These are phyloP conservation scores for Hemaris fuciformis DNA, from an alignment of 2,888 invertebrate genomes.

Conservation along the genomic window DNA sequence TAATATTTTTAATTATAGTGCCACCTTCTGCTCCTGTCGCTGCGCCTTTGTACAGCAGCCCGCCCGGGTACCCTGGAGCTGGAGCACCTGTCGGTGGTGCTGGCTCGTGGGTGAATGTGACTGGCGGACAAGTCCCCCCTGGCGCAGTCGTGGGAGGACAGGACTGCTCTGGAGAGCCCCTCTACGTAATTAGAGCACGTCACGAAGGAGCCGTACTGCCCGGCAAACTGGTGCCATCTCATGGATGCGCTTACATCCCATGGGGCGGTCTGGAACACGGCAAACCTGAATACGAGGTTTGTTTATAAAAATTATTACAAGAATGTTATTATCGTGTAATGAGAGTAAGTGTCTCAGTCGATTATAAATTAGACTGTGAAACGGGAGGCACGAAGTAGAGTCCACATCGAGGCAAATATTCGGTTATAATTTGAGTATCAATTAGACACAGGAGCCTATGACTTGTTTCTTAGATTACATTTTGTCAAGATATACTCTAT, in stretches of 20 bases:
- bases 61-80: slow-evolving; percentile 65
- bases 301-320: slow-evolving; percentile 4
- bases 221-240: slow-evolving; percentile 89
- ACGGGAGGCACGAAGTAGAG: too few species aligned
- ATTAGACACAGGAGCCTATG: too few species aligned
- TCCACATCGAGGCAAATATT: too few species aligned
- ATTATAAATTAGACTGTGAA: too few species aligned
- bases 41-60: slow-evolving; percentile 56
- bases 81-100: slow-evolving; percentile 40
- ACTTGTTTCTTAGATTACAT: too few species aligned
- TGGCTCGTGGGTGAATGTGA: slow-evolving; percentile 82
- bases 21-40: slow-evolving; percentile 62
- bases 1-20: slow-evolving; percentile 27
- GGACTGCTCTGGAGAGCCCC: slow-evolving; percentile 79
- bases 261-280: slow-evolving; percentile 92
- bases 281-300: slow-evolving; percentile 87
- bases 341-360: too few species aligned
- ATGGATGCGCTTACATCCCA: slow-evolving; percentile 88
- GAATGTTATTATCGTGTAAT: too few species aligned
- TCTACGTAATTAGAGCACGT: slow-evolving; percentile 87
- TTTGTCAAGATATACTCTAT: background rate
- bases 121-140: slow-evolving; percentile 85
- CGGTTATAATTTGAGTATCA: too few species aligned
- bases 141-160: slow-evolving; percentile 86
- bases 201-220: slow-evolving; percentile 91